Base-by-base conservation (phyloP, 2,113 vertebrate species). In the Bucco capensis region DNA sequence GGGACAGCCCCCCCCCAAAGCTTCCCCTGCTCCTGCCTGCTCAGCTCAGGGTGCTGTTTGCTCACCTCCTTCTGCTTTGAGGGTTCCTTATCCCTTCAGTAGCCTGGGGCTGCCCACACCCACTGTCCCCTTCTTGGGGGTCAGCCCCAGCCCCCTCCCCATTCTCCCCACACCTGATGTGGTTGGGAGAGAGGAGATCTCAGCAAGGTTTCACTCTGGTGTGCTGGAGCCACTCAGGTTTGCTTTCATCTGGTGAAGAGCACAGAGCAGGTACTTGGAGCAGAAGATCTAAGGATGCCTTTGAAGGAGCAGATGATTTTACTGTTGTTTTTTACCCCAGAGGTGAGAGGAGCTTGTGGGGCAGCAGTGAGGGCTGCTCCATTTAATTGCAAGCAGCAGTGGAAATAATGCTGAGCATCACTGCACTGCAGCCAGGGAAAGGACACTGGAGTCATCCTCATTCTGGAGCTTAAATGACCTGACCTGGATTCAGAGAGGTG, bases 171-270 rank as follows among this genome's bases (percentile, higher is more conserved):
- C 17, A 0, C 17, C n/a, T 5, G 18, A 3, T 14, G 49, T 5
- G 42, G 28, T 14, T 33, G 56, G 35, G 54, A 58, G 38, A 80
- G 44, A 25, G 5, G 31, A 1, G 9, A 14, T 30, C 31, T 30
- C 73, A 19, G 0, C 1, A 1, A 46, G 44, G 24, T 64, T 83
- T 64, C 0, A 0, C 21, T 64, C 1, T 5, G 28, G 5, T 65
- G 76, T 83, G 24, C 37, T 1, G 2, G 1, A 37, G 33, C 24
- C 3, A 0, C 71, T 73, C 7, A 21, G 11, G 53, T 93, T 69
- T 58, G 44, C 61, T 75, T 75, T 60, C 17, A 1, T 5, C 58
- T 37, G 71, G 27, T 23, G 40, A 83, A 23, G 81, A 61, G 60
- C 46, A 22, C 15, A 50, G 47, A 25, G 15, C 42, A 33, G 31